Evolutionary conservation across 1,140 invertebrate genomes (phyloP).

Genomic region (Onthophagus taurus): DNA sequence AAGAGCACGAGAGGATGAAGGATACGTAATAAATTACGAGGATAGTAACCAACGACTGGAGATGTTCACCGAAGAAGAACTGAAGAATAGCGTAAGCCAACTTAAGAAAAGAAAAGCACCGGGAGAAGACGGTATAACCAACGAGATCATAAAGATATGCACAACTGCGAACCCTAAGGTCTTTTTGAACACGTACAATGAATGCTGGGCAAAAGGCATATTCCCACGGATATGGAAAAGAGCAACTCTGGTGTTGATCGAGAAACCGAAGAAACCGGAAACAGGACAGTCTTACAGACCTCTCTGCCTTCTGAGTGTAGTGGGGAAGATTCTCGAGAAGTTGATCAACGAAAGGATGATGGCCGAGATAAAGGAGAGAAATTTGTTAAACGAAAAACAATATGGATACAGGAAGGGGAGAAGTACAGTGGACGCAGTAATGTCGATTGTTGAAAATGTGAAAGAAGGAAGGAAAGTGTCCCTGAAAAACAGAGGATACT

Average conservation of each 20-base stretch:
- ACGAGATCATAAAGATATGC: constrained; percentile 14
- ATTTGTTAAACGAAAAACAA: neutral
- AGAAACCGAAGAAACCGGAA: too few species aligned
- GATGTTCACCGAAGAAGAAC: neutral
- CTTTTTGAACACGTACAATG: constrained; percentile 12
- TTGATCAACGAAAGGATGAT: neutral
- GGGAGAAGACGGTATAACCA: constrained; percentile 15
- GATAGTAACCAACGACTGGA: too few species aligned
- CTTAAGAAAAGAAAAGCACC: constrained; percentile 17
- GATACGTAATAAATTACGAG: too few species aligned
- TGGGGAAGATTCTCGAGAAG: neutral
- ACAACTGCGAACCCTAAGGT: constrained; percentile 5
- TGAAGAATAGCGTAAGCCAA: constrained; percentile 1
- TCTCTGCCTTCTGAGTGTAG: constrained; percentile 9
- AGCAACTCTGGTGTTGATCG: constrained; percentile 6
- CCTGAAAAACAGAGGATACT: too few species aligned
- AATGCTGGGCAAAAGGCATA: constrained; percentile 6
- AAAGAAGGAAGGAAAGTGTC: neutral
- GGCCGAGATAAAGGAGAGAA: neutral
- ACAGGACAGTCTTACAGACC: constrained; percentile 12
- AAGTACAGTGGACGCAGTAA: neutral
- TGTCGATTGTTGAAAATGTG: neutral
- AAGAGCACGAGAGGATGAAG: too few species aligned
- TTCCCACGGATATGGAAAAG: constrained; percentile 4
- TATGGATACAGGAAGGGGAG: neutral